Conservation (phyloP, 2,888 invertebrate genomes). For the Oscheius sp. region DNA sequence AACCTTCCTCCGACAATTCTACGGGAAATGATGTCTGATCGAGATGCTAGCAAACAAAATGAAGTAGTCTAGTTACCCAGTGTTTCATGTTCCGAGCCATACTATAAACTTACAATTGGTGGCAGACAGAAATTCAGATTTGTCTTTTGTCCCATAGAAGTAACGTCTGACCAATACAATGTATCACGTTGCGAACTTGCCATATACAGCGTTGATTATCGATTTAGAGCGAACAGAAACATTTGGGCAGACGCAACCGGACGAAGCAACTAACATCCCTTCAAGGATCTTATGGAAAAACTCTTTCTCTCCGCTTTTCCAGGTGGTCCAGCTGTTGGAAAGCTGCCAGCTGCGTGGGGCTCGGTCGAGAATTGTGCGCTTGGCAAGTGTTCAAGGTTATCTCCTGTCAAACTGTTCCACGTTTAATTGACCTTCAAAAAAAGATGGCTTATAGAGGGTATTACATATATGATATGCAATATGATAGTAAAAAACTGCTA, state of each 20-base stretch:
- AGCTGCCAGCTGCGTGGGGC: slow-evolving; percentile 22
- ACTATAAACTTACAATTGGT: slow-evolving; percentile 1
- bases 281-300: too few species aligned
- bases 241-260: not conserved
- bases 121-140: not conserved
- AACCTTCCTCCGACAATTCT: not conserved
- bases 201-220: too few species aligned
- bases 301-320: too few species aligned
- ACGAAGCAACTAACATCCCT: too few species aligned
- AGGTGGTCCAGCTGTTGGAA: slow-evolving; percentile 27
- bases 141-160: not conserved
- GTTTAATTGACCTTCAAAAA: slow-evolving; percentile 29
- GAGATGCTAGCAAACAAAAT: slow-evolving; percentile 28
- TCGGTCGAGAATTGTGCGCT: slow-evolving; percentile 22
- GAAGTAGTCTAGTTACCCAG: slow-evolving; percentile 13
- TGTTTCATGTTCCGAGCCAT: slow-evolving; percentile 11
- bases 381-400: slow-evolving; percentile 28
- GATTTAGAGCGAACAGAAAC: not conserved
- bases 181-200: not conserved
- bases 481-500: too few species aligned
- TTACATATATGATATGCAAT: too few species aligned
- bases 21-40: slow-evolving; percentile 27
- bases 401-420: slow-evolving; percentile 26
- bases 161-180: not conserved
- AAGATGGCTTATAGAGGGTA: too few species aligned